Evolutionary conservation across 2,888 invertebrate genomes (phyloP), one percentile per base, ranked within the genome.

Genomic region (Cheiracanthium punctorium): DNA sequence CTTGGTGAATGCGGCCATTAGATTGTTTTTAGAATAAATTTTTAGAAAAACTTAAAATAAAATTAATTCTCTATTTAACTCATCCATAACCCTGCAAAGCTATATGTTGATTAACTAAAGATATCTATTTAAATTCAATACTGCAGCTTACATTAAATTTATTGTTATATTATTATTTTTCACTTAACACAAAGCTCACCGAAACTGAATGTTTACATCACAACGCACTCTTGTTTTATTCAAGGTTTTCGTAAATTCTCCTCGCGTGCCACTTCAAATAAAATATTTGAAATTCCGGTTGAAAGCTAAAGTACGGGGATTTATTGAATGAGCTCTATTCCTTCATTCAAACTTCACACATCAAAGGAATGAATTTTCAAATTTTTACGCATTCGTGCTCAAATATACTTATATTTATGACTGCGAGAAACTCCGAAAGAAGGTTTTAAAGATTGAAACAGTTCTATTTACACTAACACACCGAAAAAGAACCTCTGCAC

Each of bases 191-290:
- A 14, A 48, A 48, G 17, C 8, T 5, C 10, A 5, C 37, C 12
- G 37, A 48, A 48, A 17, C 2, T 17, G 43, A 10, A 17, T 48
- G 17, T 48, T 48, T 48, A 48, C 43, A 48, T 48, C 10, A 17
- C 17, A 17, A 7, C 7, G n/a, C 10, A 7, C 43, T 12, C 7
- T 24, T 5, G 24, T 24, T 24, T 58, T 58, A 58, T 58, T 58
- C 58, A 58, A 24, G 20, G 58, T 58, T 58, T 58, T 48, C 48
- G 48, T 17, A 48, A 48, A 48, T 48, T 58, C 58, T 58, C 58
- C 12, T 24, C 20, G 24, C 58, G 20, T 12, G 2, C 24, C 24
- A 58, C 58, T 58, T 58, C 58, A 58, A 58, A 24, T 58, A 58
- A 20, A 58, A 24, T 58, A 24, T 58, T 58, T 17, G 17, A 58